Evolutionary conservation across 2,888 invertebrate species (phyloP), one percentile per base, ranked within the genome.

Genomic region (Melieria picta): DNA sequence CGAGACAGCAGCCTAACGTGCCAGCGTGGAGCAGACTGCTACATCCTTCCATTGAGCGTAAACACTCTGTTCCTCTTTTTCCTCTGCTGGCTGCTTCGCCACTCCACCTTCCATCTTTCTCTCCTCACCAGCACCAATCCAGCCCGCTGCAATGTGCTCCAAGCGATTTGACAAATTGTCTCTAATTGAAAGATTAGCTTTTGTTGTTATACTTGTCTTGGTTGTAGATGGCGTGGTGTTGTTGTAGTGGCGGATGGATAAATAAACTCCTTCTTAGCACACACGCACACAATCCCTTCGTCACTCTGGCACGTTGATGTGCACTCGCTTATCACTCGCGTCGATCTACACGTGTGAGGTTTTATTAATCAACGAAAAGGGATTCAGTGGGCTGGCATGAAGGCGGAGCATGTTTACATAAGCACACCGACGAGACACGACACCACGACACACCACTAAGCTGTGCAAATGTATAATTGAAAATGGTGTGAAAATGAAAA

Each of bases 111-210:
- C 30, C 13, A n/a, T n/a, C 13, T 57, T 57, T 57, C 30, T 57
- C 30, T 58, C 30, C 30, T 13, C 10, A 16, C 30, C 16, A 13
- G 4, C 6, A 30, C 1, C 42, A 42, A 30, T 10, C 30, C 5
- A 10, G 52, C n/a, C 42, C 7, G 50, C 71, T 71, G 69, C 72
- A 72, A 74, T 72, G 74, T 76, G 80, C 81, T 81, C 79, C 80
- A 82, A 82, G 81, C 80, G 83, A 81, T 83, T 84, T 85, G 85
- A 85, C 85, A 85, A 85, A 85, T 85, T 85, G 85, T 81, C 83
- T 84, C 84, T 85, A 85, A 85, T 85, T 85, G 85, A 85, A 85
- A 85, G 85, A 85, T 85, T 85, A 85, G 85, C 82, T 76, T 66
- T 77, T 75, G 75, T 75, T 74, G 73, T 77, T 72, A 58, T 63